Evolutionary conservation across 2,113 vertebrate species (phyloP).

Genomic region (Melanocharis versteri): DNA sequence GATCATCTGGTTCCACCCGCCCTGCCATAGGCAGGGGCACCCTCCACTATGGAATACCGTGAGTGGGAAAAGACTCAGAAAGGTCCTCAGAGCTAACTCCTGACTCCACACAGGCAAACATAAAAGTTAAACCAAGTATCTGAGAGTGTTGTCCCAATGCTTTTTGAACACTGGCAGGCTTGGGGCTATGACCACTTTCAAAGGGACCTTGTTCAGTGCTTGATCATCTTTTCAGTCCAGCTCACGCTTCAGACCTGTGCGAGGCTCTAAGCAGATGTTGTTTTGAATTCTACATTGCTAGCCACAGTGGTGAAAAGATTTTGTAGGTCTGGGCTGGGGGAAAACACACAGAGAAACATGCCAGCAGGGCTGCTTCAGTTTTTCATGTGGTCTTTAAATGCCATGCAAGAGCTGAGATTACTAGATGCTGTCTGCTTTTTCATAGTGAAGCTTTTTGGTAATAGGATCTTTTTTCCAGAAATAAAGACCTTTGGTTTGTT

Average conservation of each 20-base stretch:
- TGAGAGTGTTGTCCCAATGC: not conserved
- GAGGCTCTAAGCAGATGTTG: not conserved
- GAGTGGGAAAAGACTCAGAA: not conserved
- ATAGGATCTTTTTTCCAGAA: not conserved
- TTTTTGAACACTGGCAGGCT: not conserved
- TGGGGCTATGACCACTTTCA: not conserved
- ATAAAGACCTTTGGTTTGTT: not conserved
- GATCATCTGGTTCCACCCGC: not conserved
- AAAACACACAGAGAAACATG: not conserved
- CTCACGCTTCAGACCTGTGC: not conserved
- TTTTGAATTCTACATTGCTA: not conserved
- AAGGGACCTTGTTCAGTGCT: not conserved
- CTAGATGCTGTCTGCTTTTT: not conserved
- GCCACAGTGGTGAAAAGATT: not conserved
- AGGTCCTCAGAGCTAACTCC: not conserved
- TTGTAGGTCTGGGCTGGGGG: not conserved
- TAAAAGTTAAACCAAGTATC: not conserved
- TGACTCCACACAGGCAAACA: not conserved
- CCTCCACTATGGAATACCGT: accelerated
- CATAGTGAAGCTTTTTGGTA: not conserved
- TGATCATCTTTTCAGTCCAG: not conserved
- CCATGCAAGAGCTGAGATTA: not conserved
- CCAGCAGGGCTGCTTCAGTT: not conserved
- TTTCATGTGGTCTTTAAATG: not conserved
- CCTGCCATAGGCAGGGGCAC: not conserved